Evolutionary conservation across 2,113 vertebrate genomes (phyloP).

Genomic region (Antechinus stuartii): DNA sequence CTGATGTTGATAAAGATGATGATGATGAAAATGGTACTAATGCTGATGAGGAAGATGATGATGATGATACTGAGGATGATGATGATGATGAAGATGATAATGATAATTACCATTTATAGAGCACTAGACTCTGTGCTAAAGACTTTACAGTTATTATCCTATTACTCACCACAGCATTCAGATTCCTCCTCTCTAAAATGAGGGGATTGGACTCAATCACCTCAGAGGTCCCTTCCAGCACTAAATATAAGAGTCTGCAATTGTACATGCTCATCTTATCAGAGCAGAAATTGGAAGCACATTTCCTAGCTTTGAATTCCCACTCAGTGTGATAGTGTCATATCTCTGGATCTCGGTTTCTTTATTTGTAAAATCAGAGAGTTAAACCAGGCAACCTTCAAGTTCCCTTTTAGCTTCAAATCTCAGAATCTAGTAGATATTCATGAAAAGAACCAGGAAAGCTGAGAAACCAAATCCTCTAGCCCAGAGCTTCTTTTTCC

Average conservation of each 20-base stretch:
- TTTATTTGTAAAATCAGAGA: background rate
- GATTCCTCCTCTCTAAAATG: background rate
- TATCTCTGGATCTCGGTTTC: background rate
- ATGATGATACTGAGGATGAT: no score
- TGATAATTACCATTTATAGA: no score
- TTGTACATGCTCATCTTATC: background rate
- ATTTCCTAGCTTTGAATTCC: background rate
- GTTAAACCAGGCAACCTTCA: fast-evolving
- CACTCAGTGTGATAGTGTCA: background rate
- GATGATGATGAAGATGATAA: no score
- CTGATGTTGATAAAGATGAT: no score
- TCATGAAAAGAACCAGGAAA: background rate
- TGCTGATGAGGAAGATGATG: background rate
- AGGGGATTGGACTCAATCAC: background rate
- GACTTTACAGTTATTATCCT: background rate
- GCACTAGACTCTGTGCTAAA: background rate
- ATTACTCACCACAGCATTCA: background rate
- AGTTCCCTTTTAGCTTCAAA: background rate
- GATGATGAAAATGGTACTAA: no score
- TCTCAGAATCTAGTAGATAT: background rate
- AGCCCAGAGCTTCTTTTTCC: background rate
- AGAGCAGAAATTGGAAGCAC: background rate
- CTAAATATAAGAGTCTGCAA: background rate
- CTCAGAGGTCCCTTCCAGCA: background rate
- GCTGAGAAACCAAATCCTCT: background rate